These are phyloP conservation scores for Sipha flava DNA, from an alignment of 1,140 invertebrate genomes.

Conservation along the genomic window DNA sequence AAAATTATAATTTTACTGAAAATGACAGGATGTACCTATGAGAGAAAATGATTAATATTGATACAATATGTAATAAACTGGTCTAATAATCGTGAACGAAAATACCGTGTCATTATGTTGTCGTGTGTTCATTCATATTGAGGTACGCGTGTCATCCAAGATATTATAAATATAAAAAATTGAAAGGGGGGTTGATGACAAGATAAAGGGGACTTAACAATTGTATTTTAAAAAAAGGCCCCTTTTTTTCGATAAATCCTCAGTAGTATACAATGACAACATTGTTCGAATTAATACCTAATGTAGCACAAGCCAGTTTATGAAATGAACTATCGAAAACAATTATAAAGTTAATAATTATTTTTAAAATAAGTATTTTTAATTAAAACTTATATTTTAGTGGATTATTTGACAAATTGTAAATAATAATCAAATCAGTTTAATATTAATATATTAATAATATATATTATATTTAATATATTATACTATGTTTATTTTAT, in stretches of 20 bases:
- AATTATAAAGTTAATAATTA: no score
- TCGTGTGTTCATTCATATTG: background rate
- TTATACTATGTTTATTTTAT: no score
- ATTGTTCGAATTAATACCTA: constrained; percentile 9
- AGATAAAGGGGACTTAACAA: constrained; percentile 26
- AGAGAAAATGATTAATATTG: background rate
- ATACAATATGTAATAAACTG: constrained; percentile 15
- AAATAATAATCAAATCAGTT: no score
- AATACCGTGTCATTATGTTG: background rate
- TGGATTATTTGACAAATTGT: background rate
- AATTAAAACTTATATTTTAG: no score
- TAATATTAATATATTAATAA: no score
- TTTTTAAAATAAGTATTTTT: no score
- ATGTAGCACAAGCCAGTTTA: background rate
- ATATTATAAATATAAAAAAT: constrained; percentile 1
- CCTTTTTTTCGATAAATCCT: background rate
- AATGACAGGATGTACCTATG: background rate
- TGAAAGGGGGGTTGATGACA: constrained; percentile 17
- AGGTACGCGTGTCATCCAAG: constrained; percentile 21
- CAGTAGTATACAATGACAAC: background rate
- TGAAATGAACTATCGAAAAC: no score
- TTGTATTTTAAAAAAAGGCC: constrained; percentile 15
- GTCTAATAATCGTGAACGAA: background rate
- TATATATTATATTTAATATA: no score
- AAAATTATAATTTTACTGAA: background rate